Evolutionary conservation across 2,113 vertebrate genomes (phyloP), one percentile per base, ranked within the genome.

Genomic region (Hippocampus guttulatus): DNA sequence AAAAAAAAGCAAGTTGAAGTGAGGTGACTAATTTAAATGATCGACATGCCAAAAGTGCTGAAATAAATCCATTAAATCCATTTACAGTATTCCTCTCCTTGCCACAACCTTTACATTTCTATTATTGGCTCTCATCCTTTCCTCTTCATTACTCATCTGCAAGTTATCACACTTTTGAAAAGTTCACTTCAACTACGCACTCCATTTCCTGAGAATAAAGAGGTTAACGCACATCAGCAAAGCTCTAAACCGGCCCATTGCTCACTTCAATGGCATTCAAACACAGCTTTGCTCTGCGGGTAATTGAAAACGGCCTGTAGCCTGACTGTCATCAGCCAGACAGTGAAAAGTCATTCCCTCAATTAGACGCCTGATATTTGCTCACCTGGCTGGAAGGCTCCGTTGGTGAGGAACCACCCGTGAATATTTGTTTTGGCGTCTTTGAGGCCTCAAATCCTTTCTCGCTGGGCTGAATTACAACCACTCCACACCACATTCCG

Each of bases 221-320:
- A 82, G 70, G 77, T 82, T 77, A 41, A 81, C 77, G 65, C 52
- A 78, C 55, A 76, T 71, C 67, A 65, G 11, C 38, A 47, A 27
- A 47, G 64, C 64, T n/a, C 45, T 75, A 47, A 77, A 75, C 51
- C 76, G 66, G 64, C 70, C 71, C 62, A 33, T 62, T 68, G 73
- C 75, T 80, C 58, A 79, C 81, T 84, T 85, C 85, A 74, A 85
- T 75, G 74, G 75, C 72, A 57, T 88, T 67, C 54, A 25, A 85
- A 81, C 73, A 78, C 27, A 30, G 58, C 75, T 69, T 73, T 69
- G 12, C 38, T 67, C 67, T 72, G 62, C 71, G 77, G 70, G 71
- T 87, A 85, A 89, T 84, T 88, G 84, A 92, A 90, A 79, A 80
- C 75, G 84, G 64, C 80, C 79, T 85, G 78, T 88, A 87, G 87